phyloP scores from a whole-genome alignment of 2,113 vertebrate genomes.

The Myrmecobius fasciatus region DNA sequence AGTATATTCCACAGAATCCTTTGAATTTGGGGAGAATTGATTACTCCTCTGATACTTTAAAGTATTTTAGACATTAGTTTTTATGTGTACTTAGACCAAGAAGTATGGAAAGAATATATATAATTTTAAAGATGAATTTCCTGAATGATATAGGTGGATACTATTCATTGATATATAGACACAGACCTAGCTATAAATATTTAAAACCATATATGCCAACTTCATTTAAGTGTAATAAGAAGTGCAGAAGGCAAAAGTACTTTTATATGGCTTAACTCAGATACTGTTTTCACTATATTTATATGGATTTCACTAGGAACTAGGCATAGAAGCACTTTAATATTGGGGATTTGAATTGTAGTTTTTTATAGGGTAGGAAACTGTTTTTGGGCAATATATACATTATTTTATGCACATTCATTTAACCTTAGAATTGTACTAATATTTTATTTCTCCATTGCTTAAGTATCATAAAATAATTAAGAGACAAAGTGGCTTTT shows the following conservation, averaged over 20 bases:
- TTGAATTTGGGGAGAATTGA: neutral
- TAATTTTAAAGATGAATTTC: neutral
- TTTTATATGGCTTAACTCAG: neutral
- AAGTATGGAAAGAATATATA: neutral
- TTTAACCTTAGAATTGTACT: constrained; percentile 9
- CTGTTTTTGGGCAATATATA: neutral
- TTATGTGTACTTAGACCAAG: neutral
- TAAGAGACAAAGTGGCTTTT: neutral
- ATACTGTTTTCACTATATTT: neutral
- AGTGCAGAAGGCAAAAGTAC: neutral
- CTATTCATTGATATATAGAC: neutral
- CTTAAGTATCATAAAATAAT: constrained; percentile 2
- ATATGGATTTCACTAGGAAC: neutral
- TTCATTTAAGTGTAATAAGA: neutral
- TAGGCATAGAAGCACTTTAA: neutral
- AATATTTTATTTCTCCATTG: constrained; percentile 38
- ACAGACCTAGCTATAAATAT: neutral
- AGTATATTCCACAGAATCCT: neutral
- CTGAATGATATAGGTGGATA: neutral
- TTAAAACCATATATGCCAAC: neutral
- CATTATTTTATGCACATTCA: constrained; percentile 34
- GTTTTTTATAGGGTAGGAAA: neutral
- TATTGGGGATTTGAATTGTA: neutral
- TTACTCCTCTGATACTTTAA: neutral
- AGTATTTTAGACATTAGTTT: neutral